These are phyloP conservation scores for Percopsis omiscomaycus DNA, from an alignment of 2,797 vertebrate species.

Conservation along the genomic window DNA sequence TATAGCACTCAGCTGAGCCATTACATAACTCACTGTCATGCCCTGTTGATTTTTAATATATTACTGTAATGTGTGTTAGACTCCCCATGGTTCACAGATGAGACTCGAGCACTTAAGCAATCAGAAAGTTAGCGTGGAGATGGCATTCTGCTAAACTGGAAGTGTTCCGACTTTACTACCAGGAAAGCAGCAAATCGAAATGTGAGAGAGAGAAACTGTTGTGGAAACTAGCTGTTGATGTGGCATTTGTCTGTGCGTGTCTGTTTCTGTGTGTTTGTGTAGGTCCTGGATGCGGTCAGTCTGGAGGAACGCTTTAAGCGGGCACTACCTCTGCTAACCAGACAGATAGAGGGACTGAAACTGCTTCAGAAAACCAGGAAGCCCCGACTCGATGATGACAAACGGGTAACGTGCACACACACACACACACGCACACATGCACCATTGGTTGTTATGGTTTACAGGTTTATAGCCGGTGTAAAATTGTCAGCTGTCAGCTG, in stretches of 20 bases:
- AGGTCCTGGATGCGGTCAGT: constrained; percentile 93
- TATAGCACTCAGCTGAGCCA: too few relatives aligned
- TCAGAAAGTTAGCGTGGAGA: too few relatives aligned
- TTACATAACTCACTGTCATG: too few relatives aligned
- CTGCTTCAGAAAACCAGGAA: constrained; percentile 92
- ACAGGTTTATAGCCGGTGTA: too few relatives aligned
- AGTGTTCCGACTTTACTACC: too few relatives aligned
- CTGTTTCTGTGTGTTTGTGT: constrained; percentile 3
- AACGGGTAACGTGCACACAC: constrained; percentile 76
- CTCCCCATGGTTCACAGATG: too few relatives aligned
- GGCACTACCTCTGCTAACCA: constrained; percentile 89
- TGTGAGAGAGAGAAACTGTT: not conserved
- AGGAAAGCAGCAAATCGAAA: too few relatives aligned
- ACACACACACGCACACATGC: not conserved
- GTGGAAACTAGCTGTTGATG: not conserved
- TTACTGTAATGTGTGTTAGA: too few relatives aligned
- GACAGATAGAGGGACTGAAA: constrained; percentile 93
- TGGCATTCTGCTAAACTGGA: too few relatives aligned
- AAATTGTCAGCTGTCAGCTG: too few relatives aligned
- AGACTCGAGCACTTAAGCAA: too few relatives aligned
- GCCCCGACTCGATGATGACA: constrained; percentile 84
- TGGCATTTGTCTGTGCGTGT: constrained; percentile 3
- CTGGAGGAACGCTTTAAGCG: constrained; percentile 92
- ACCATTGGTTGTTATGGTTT: not conserved
- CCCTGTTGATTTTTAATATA: too few relatives aligned